Base-by-base conservation (phyloP, 1,140 invertebrate species). In the Venturia canescens region DNA sequence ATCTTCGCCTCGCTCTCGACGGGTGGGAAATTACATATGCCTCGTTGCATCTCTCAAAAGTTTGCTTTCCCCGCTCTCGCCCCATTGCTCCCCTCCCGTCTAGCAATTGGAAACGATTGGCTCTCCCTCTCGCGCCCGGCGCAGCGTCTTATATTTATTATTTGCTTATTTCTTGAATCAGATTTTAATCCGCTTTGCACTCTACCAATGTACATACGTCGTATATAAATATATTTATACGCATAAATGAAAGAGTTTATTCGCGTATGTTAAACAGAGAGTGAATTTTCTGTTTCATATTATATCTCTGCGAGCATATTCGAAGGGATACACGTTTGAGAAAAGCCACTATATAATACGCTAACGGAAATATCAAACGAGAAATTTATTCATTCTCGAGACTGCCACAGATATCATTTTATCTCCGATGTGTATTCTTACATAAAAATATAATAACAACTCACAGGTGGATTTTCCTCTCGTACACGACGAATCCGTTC, bases 111-210 rank as follows among this genome's bases (percentile, higher is more conserved):
- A n/a, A n/a, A n/a, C n/a, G n/a, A 53, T 53, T 53, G 50, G 4
- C 50, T 53, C 50, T 53, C 50, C 15, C n/a, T 53, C n/a, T n/a
- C n/a, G n/a, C n/a, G n/a, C n/a, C n/a, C n/a, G n/a, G n/a, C 50
- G 15, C 15, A 53, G 67, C 67, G 18, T 70, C 69, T 71, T 71
- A 71, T 71, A 71, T 71, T 71, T 71, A 71, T 71, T 23, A 71
- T 44, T 48, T 34, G 69, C 69, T 18, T 53, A 71, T 71, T 71
- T 71, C 34, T 48, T 34, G 34, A 71, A 71, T 71, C 69, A 71
- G 69, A 71, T 71, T 44, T 71, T 71, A 71, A 71, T 38, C 69
- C 69, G 69, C 44, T 71, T 44, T 70, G 67, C 26, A 15, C 18
- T 21, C 11, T 21, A 27, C 63, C 63, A 15, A 66, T 66, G 23